Evolutionary conservation across 2,888 invertebrate genomes (phyloP).

Genomic region (Lasioglossum marginatum): DNA sequence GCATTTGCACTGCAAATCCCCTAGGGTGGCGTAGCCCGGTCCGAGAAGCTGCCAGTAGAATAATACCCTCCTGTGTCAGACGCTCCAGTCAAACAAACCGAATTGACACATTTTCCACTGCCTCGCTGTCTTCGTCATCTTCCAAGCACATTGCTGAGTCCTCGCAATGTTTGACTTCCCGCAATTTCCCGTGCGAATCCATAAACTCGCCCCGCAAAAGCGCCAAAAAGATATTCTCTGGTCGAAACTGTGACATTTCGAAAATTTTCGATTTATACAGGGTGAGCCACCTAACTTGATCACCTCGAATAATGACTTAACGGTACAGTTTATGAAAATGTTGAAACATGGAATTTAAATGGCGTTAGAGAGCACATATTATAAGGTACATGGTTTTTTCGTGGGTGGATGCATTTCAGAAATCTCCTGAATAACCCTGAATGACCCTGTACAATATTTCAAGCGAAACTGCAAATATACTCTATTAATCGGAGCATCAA

Average conservation of each 20-base stretch:
- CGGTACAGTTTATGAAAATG: too few relatives aligned
- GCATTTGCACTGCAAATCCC: constrained; percentile 55
- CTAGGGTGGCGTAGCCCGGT: constrained; percentile 46
- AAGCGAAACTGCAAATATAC: too few relatives aligned
- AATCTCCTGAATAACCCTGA: too few relatives aligned
- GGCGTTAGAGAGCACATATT: too few relatives aligned
- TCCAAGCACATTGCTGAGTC: neutral
- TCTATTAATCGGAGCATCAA: neutral
- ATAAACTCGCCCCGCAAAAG: neutral
- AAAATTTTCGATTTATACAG: neutral
- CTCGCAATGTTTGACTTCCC: neutral
- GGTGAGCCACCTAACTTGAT: too few relatives aligned
- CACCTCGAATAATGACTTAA: too few relatives aligned
- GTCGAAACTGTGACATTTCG: neutral
- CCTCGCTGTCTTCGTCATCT: neutral
- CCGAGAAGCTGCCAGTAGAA: constrained; percentile 27
- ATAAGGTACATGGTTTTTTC: too few relatives aligned
- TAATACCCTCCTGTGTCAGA: constrained; percentile 21
- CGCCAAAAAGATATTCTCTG: neutral
- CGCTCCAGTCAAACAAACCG: constrained; percentile 30
- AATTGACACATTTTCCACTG: constrained; percentile 12
- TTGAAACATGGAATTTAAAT: too few relatives aligned
- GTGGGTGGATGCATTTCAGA: too few relatives aligned
- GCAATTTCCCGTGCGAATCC: neutral
- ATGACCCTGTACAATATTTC: too few relatives aligned